Percentiles rank a stretch among this genome's conserved stretches.
Conservation (phyloP, 2,113 vertebrate genomes). For the Mohoua ochrocephala region DNA sequence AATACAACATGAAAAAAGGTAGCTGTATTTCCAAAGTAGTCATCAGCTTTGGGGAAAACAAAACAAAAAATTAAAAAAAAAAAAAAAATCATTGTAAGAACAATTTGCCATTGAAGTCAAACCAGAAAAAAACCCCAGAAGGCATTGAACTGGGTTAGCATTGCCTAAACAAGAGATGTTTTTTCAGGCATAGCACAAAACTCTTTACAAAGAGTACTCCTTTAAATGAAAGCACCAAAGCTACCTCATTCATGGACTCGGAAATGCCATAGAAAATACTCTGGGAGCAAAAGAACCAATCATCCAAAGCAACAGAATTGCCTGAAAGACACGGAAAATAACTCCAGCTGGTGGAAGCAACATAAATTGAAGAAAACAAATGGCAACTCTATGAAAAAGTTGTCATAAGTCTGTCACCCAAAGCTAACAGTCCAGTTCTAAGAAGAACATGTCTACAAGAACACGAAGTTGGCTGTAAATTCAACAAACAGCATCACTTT, state of each 20-base stretch:
- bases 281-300: background rate
- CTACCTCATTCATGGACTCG: background rate
- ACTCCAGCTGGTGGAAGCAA: background rate
- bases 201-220: background rate
- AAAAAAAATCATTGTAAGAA: background rate
- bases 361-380: background rate
- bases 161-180: background rate
- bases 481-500: background rate
- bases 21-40: background rate
- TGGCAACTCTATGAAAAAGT: background rate
- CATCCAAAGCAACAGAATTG: background rate
- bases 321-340: background rate
- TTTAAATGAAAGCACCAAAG: constrained; percentile 3
- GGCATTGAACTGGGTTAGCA: background rate
- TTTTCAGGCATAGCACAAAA: background rate
- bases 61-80: background rate
- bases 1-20: background rate
- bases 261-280: background rate
- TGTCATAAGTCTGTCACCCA: background rate
- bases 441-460: background rate
- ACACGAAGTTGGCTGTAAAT: background rate
- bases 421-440: background rate
- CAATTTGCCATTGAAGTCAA: background rate
- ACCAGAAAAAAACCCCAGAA: background rate
- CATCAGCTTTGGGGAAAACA: background rate